These are phyloP conservation scores for Caenorhabditis tropicalis DNA, from an alignment of 1,140 invertebrate species.

Conservation along the genomic window DNA sequence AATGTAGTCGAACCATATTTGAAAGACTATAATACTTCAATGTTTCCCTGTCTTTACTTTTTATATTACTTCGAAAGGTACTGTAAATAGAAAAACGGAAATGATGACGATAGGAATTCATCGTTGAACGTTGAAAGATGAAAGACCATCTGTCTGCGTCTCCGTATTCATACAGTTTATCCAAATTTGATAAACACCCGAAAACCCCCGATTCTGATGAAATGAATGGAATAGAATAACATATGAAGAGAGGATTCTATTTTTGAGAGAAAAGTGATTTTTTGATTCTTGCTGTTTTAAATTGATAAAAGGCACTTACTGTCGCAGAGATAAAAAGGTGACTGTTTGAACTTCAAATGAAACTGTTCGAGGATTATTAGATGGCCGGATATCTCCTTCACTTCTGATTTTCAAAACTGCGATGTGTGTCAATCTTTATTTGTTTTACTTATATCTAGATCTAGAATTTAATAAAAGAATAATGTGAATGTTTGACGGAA, in stretches of 20 bases:
- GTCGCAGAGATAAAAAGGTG: background rate
- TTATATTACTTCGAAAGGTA: background rate
- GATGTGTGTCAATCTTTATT: no score
- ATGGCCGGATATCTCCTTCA: no score
- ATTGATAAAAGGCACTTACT: background rate
- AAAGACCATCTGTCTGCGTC: background rate
- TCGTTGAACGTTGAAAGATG: conserved; percentile 10
- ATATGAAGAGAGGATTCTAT: background rate
- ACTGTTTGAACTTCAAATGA: background rate
- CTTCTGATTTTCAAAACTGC: no score
- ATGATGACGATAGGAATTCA: background rate
- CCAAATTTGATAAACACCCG: background rate
- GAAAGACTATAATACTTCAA: background rate
- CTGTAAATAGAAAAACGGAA: conserved; percentile 6
- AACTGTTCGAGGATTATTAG: background rate
- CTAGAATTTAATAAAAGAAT: no score
- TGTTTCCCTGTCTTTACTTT: background rate
- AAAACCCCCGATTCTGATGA: background rate
- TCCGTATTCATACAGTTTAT: background rate
- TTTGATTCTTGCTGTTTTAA: background rate
- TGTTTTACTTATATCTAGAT: no score
- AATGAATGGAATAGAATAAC: background rate
- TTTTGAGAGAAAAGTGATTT: background rate
- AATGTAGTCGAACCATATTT: background rate
- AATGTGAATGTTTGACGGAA: no score